These are phyloP conservation scores for Platycercus adscitus DNA, from an alignment of 2,113 vertebrate species.

Conservation along the genomic window DNA sequence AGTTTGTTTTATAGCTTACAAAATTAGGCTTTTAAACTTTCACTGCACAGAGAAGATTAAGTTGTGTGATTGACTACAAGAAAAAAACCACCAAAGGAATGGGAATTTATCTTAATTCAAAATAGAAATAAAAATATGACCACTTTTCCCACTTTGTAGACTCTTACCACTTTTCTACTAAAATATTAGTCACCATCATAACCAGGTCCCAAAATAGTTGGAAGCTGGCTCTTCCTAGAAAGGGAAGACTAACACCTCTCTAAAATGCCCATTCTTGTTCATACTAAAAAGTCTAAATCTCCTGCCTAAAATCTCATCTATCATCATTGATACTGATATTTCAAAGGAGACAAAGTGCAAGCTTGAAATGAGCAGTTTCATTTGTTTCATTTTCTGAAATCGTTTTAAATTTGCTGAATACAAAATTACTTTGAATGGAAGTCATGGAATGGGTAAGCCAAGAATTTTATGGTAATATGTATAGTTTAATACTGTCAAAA, in stretches of 20 bases:
- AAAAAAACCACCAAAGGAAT: neutral
- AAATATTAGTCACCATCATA: neutral
- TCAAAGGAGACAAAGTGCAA: neutral
- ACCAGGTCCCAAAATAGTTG: neutral
- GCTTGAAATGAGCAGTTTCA: neutral
- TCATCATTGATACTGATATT: neutral
- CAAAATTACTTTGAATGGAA: conserved; percentile 38
- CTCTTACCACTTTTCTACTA: neutral
- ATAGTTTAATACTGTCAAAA: neutral
- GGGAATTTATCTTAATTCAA: neutral
- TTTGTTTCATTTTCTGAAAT: conserved; percentile 61
- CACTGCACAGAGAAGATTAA: conserved; percentile 23
- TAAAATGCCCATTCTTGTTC: neutral
- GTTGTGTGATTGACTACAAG: neutral
- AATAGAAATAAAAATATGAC: neutral
- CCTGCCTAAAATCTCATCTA: neutral
- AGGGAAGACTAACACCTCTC: neutral
- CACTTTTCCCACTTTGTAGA: neutral
- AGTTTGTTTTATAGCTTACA: conserved; percentile 64
- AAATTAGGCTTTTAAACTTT: conserved; percentile 68
- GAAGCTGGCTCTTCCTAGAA: neutral
- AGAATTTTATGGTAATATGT: neutral
- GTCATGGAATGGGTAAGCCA: neutral
- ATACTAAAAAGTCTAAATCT: neutral
- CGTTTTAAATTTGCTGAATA: conserved; percentile 33